phyloP scores from a whole-genome alignment of 2,797 vertebrate genomes.

The Labroides dimidiatus region DNA sequence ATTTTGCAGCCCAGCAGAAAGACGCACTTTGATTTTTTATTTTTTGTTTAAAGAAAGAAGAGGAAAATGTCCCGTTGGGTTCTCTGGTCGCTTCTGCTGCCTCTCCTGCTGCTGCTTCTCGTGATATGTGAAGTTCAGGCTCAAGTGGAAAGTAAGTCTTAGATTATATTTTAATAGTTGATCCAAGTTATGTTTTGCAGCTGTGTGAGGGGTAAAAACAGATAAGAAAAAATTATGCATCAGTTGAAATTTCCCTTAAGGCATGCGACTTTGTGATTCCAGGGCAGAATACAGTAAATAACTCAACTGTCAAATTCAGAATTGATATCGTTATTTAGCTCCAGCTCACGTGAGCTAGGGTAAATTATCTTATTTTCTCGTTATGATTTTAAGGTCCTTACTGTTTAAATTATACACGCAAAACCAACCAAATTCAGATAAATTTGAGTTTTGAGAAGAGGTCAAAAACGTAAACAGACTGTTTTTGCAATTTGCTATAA shows the following conservation, averaged over 20 bases:
- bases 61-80: slow-evolving; percentile 60
- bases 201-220: neutral
- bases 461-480: too few species aligned
- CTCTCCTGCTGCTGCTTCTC: slow-evolving; percentile 25
- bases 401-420: neutral
- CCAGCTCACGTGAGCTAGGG: neutral
- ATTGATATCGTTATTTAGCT: neutral
- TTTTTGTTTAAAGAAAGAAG: neutral
- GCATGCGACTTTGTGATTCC: too few species aligned
- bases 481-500: too few species aligned
- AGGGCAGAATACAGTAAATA: neutral
- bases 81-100: slow-evolving; percentile 22
- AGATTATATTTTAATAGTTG: neutral
- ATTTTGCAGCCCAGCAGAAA: neutral
- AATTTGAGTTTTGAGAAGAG: too few species aligned
- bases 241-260: neutral
- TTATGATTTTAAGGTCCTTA: neutral
- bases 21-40: neutral
- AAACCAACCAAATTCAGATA: too few species aligned
- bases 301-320: neutral
- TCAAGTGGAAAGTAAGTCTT: slow-evolving; percentile 78
- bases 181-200: too few species aligned
- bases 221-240: too few species aligned
- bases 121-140: slow-evolving; percentile 49
- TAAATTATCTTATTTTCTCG: neutral